Base-by-base conservation (phyloP, 2,888 invertebrate species). In the Vanessa cardui region DNA sequence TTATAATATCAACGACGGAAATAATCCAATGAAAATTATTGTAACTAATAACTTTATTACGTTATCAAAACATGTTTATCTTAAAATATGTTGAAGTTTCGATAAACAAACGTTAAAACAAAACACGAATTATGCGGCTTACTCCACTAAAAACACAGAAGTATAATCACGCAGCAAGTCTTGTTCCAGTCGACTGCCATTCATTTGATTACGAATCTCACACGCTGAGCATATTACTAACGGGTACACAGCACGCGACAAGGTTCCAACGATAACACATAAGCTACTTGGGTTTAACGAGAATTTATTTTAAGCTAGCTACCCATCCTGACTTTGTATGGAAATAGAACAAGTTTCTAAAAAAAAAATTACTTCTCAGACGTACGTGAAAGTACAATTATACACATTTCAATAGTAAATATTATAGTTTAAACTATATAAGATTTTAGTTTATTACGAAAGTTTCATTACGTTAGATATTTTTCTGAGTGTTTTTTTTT, bases 161-260 rank as follows among this genome's bases (percentile, higher is more conserved):
- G 50, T 33, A 33, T 60, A 60, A 65, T 65, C 65, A 46, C 59
- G 50, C 46, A 52, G 46, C 8, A 50, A 58, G 26, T 60, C 47
- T 50, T 62, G 59, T 60, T 65, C 60, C 52, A 44, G 45, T 54
- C 54, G 52, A 44, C 63, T 68, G 68, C 68, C 68, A 68, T 68
- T 68, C 63, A 56, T 68, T 68, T 68, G 59, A 63, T 68, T 64
- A 64, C 63, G 47, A 68, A 68, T 63, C 58, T 59, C 39, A 49
- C 52, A 58, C 44, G 50, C 44, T 52, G 60, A 65, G 60, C 60
- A 54, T 60, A 60, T 52, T 65, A 54, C 65, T 68, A 60, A 68
- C 64, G 52, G 60, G 59, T 63, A 68, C 68, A 68, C 54, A 60
- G 39, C 68, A 68, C 68, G 68, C 68, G 52, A 68, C 52, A 39